Conservation (phyloP, 2,113 vertebrate genomes). For the Laterallus jamaicensis region DNA sequence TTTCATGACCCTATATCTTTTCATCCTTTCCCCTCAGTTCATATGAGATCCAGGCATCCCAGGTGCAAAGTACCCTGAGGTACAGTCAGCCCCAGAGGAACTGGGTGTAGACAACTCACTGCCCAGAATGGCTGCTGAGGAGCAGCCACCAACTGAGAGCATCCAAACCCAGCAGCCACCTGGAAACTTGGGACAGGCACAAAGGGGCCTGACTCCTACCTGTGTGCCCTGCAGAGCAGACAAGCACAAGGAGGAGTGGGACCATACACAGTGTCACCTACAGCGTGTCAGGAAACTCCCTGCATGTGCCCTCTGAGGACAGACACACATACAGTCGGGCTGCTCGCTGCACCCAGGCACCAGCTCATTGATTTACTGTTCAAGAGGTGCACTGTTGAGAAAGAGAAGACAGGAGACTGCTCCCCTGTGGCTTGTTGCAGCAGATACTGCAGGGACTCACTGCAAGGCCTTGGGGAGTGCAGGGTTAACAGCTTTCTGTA, state of each 20-base stretch:
- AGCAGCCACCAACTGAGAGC: background rate
- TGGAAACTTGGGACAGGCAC: background rate
- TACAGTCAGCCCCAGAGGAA: background rate
- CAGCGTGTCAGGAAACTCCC: background rate
- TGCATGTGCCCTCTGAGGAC: background rate
- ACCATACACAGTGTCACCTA: background rate
- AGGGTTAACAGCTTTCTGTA: background rate
- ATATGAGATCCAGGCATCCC: background rate
- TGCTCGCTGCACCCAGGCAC: background rate
- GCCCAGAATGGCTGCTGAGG: background rate
- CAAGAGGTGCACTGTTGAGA: background rate
- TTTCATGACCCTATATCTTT: background rate
- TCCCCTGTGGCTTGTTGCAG: background rate
- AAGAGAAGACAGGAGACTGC: background rate
- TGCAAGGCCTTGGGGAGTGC: background rate
- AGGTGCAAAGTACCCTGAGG: background rate
- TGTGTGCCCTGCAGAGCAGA: background rate
- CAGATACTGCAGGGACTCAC: background rate
- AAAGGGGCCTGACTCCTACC: background rate
- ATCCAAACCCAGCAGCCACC: background rate
- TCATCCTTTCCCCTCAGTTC: background rate
- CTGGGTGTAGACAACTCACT: background rate
- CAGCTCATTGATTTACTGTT: background rate
- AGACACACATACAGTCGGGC: background rate
- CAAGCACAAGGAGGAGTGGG: background rate